phyloP scores from a whole-genome alignment of 2,113 vertebrate species.

The Crotalus horridus region DNA sequence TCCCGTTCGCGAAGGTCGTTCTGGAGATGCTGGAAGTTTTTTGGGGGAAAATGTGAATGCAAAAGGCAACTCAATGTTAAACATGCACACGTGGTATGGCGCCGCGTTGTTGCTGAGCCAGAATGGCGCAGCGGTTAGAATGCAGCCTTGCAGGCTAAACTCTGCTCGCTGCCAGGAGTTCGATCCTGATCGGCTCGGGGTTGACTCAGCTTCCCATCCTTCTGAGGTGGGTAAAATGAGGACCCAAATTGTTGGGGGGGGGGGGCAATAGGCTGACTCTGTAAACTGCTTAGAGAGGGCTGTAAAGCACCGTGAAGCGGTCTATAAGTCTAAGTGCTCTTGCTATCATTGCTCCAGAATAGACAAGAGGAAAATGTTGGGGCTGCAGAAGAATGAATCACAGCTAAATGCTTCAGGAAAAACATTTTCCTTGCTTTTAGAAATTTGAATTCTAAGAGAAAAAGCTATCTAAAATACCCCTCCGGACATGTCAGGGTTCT shows the following conservation, averaged over 20 bases:
- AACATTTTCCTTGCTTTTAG: background rate
- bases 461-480: background rate
- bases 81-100: background rate
- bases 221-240: no score
- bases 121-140: no score
- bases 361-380: background rate
- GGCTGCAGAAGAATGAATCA: background rate
- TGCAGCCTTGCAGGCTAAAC: no score
- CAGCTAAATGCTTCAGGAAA: background rate
- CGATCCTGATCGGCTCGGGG: fast-evolving
- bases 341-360: no score
- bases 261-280: no score
- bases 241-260: no score
- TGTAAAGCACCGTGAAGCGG: no score
- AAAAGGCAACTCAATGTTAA: slow-evolving; percentile 15
- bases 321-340: no score
- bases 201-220: no score
- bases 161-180: no score
- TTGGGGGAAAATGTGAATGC: slow-evolving; percentile 40
- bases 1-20: slow-evolving; percentile 81
- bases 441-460: background rate
- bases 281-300: no score
- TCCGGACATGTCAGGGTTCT: background rate
- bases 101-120: no score
- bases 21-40: slow-evolving; percentile 75